A percentile compares a stretch with the other conserved stretches of the same genome.
These are phyloP conservation scores for Vanacampus margaritifer DNA, from an alignment of 2,113 vertebrate genomes.

Conservation along the genomic window DNA sequence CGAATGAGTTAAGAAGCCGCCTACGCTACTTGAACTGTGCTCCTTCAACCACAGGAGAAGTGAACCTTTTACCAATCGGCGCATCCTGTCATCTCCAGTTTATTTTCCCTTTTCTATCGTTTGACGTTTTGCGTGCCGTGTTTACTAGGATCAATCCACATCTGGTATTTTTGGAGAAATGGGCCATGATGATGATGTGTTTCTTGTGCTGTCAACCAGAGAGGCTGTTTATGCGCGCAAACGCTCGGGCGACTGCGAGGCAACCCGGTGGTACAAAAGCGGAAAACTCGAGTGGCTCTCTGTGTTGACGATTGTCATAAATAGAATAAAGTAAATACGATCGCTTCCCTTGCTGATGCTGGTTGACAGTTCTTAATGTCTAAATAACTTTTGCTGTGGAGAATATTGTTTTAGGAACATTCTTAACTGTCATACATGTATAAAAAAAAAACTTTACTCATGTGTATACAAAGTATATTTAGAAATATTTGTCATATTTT, in stretches of 20 bases:
- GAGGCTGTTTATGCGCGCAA: neutral
- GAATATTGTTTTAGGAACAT: neutral
- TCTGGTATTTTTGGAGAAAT: slow-evolving; percentile 1
- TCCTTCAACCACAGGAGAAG: slow-evolving; percentile 24
- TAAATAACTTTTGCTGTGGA: neutral
- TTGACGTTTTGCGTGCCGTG: neutral
- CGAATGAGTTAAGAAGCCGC: neutral
- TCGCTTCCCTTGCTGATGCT: neutral
- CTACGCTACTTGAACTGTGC: slow-evolving; percentile 30
- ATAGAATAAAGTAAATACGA: neutral
- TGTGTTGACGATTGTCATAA: neutral
- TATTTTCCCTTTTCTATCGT: neutral
- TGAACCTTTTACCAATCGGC: slow-evolving; percentile 1
- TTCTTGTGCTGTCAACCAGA: slow-evolving; percentile 6
- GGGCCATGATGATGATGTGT: neutral
- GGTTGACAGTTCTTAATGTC: neutral
- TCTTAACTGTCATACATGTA: neutral
- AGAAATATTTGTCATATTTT: too few species aligned
- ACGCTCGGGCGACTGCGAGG: neutral
- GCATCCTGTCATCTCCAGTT: neutral
- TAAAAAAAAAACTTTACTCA: neutral
- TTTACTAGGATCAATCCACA: neutral
- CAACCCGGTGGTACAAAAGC: neutral
- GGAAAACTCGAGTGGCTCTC: neutral
- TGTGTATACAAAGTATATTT: too few species aligned